phyloP scores from a whole-genome alignment of 2,113 vertebrate species.

The Azemiops feae region DNA sequence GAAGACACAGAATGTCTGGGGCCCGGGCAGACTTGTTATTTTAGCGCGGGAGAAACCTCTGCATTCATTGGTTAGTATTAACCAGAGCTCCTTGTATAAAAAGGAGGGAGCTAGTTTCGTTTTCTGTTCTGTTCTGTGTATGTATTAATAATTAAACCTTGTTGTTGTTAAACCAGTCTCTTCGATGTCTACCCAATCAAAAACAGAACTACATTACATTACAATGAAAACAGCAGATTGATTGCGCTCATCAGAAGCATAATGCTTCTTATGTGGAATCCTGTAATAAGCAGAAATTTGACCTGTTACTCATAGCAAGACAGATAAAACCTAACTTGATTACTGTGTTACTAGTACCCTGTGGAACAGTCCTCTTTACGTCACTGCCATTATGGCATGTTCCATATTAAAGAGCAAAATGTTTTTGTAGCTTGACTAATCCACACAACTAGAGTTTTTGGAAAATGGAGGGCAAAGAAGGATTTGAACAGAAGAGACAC shows the following conservation, averaged over 20 bases:
- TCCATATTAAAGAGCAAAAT: neutral
- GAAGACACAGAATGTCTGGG: no score
- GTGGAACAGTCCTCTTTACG: neutral
- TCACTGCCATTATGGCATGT: slow-evolving; percentile 36
- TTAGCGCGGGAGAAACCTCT: no score
- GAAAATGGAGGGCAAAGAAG: neutral
- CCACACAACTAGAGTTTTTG: neutral
- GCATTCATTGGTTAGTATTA: no score
- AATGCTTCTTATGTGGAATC: neutral
- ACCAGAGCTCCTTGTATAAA: no score
- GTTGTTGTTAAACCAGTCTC: no score
- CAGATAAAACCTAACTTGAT: neutral
- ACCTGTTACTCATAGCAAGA: neutral
- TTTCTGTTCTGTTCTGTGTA: no score
- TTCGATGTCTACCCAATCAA: no score
- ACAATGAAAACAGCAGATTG: neutral
- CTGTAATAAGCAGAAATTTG: neutral
- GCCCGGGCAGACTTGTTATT: no score
- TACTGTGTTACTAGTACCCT: neutral
- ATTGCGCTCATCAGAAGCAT: neutral
- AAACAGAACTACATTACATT: neutral
- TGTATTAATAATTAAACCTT: no score
- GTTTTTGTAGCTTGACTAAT: neutral
- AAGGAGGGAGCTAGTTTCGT: no score
- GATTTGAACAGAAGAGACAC: no score